phyloP scores from a whole-genome alignment of 2,888 invertebrate species.

The Drosophila subsilvestris region DNA sequence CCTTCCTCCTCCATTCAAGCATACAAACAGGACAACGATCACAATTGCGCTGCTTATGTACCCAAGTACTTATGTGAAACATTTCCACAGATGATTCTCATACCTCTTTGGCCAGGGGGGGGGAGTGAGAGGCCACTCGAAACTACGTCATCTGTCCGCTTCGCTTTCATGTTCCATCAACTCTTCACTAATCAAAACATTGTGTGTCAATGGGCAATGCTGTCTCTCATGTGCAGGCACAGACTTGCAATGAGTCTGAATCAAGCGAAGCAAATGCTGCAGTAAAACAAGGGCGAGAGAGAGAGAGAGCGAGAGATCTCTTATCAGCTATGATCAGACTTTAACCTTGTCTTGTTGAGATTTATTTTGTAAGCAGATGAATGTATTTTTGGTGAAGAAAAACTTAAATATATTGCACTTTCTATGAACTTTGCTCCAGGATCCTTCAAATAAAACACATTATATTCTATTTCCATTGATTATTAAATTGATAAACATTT shows the following conservation, averaged over 20 bases:
- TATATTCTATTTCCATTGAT: not conserved
- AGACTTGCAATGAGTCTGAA: not conserved
- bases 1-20: slow-evolving; percentile 12
- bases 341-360: too few relatives aligned
- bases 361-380: too few relatives aligned
- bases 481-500: not conserved
- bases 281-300: too few relatives aligned
- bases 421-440: too few relatives aligned
- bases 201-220: not conserved
- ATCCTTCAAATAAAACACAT: too few relatives aligned
- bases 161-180: slow-evolving; percentile 8
- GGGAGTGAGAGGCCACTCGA: not conserved
- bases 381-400: too few relatives aligned
- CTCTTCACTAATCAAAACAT: slow-evolving; percentile 10
- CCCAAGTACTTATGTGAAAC: slow-evolving; percentile 39
- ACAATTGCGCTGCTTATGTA: slow-evolving; percentile 38
- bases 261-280: not conserved
- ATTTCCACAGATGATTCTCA: slow-evolving; percentile 34
- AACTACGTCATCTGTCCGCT: slow-evolving; percentile 23
- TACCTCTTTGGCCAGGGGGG: not conserved
- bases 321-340: too few relatives aligned
- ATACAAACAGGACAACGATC: slow-evolving; percentile 28
- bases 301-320: too few relatives aligned
- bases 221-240: too few relatives aligned
- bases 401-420: too few relatives aligned